phyloP scores from a whole-genome alignment of 2,113 vertebrate species.

The Gulo gulo region DNA sequence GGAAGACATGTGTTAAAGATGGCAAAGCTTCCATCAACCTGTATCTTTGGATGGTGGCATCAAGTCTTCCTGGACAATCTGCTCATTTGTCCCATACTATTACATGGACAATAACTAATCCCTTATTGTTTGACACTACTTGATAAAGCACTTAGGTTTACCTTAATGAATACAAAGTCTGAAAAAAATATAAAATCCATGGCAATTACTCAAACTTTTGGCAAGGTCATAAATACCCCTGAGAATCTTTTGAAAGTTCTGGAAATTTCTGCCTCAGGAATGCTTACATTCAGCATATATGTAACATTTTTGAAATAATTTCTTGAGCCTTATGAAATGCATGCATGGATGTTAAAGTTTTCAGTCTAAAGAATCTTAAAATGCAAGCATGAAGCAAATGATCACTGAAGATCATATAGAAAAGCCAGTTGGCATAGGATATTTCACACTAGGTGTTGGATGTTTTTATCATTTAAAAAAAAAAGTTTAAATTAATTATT shows the following conservation, averaged over 20 bases:
- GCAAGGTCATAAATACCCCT: not conserved
- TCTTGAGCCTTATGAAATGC: not conserved
- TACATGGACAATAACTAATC: not conserved
- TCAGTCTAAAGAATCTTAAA: not conserved
- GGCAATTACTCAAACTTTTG: not conserved
- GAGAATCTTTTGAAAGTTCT: not conserved
- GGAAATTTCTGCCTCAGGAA: not conserved
- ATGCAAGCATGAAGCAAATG: not conserved
- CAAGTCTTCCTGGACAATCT: not conserved
- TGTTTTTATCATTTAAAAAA: not conserved
- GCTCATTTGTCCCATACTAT: not conserved
- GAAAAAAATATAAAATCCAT: not conserved
- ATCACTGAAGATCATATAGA: not conserved
- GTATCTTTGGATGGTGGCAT: not conserved
- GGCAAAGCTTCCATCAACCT: not conserved
- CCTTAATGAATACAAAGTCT: not conserved
- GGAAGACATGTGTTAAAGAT: not conserved
- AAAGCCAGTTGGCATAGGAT: not conserved
- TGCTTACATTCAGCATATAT: not conserved
- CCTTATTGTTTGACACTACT: not conserved
- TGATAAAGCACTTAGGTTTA: not conserved
- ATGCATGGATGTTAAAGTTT: not conserved
- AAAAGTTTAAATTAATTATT: too few relatives aligned
- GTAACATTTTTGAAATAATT: not conserved
- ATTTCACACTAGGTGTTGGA: not conserved